Evolutionary conservation across 2,113 vertebrate species (phyloP), one percentile per base, ranked within the genome.

Genomic region (Onychorhynchus coronatus): DNA sequence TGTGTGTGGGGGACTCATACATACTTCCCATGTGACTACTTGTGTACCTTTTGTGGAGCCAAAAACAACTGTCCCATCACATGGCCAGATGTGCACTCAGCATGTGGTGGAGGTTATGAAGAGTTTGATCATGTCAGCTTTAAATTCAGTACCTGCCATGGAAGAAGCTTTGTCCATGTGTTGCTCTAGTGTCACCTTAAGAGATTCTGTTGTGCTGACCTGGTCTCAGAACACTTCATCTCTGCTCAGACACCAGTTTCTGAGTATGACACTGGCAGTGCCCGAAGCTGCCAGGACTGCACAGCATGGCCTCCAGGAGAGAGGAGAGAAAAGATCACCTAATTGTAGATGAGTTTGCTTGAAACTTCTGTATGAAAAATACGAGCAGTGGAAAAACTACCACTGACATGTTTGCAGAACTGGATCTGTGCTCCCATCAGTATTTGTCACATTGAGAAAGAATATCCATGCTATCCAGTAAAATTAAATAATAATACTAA

Each of bases 1-100:
- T 0, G 0, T 12, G 0, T 14, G 4, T 4, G 11, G 4, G 23
- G 9, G 6, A 17, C 10, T 8, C 10, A 8, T 52, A 18, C 27
- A 14, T 2, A 35, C 14, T 25, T 47, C 24, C 21, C 18, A 9
- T 17, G 14, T 39, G 16, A 28, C 6, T 25, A 6, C 22, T 37
- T 13, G 23, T 5, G 5, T 37, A 28, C 35, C 16, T 13, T 30
- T 4, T 39, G 6, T 27, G 18, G 37, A 28, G 14, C 37, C 58
- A 80, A 63, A 87, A 85, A 5, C 18, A 35, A 6, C 35, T 39
- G 16, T 35, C 15, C 37, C 37, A 7, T 72, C 37, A 19, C 9
- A 27, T 0, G 1, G 27, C 35, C 49, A n/a, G 20, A 46, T 31
- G 3, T 27, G 31, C 3, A 2, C 17, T 68, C 49, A 53, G 41